These are phyloP conservation scores for Lineus longissimus DNA, from an alignment of 1,140 invertebrate species.

Conservation along the genomic window DNA sequence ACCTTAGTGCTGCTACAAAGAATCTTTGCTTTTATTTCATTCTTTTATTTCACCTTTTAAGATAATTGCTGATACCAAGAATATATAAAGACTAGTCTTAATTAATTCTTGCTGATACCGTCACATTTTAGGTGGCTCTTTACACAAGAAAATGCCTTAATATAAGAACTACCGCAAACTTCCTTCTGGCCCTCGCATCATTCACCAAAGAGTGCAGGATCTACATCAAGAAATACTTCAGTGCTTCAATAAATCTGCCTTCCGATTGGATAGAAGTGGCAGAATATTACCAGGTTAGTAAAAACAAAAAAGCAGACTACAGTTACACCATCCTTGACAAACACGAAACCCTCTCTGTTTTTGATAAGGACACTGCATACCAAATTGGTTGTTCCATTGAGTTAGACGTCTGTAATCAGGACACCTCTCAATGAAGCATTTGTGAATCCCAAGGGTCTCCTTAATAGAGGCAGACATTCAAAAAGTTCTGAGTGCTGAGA, in stretches of 20 bases:
- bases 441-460: too few relatives aligned
- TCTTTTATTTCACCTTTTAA: not conserved
- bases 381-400: too few relatives aligned
- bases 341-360: not conserved
- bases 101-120: constrained; percentile 1
- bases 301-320: too few relatives aligned
- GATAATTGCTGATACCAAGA: not conserved
- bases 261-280: constrained; percentile 59
- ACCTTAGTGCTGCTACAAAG: not conserved
- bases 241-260: constrained; percentile 47
- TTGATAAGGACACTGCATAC: not conserved
- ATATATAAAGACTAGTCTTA: too few relatives aligned
- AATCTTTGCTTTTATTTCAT: not conserved
- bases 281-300: constrained; percentile 49
- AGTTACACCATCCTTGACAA: not conserved
- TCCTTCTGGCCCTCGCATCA: constrained; percentile 52
- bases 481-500: too few relatives aligned
- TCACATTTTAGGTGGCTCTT: constrained; percentile 48
- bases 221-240: constrained; percentile 54
- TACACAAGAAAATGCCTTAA: constrained; percentile 54
- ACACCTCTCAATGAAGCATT: too few relatives aligned
- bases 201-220: constrained; percentile 40
- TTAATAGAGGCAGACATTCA: too few relatives aligned
- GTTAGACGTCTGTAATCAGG: too few relatives aligned
- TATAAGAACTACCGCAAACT: constrained; percentile 56